phyloP scores from a whole-genome alignment of 2,113 vertebrate species.

The Anthoscopus minutus region DNA sequence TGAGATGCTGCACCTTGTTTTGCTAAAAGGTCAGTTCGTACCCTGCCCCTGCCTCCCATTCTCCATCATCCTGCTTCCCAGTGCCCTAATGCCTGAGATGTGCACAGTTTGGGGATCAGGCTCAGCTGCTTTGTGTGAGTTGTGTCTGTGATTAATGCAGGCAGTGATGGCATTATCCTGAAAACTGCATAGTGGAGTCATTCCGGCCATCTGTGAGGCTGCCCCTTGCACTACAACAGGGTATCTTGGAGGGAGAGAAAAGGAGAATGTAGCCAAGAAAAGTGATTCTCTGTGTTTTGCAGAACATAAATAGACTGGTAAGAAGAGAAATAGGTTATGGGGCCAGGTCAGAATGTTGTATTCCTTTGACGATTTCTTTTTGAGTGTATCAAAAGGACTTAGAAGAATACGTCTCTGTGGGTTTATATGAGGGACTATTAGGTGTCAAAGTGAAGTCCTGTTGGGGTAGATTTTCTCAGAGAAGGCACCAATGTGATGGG shows the following conservation, averaged over 20 bases:
- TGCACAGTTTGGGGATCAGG: not conserved
- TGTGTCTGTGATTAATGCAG: not conserved
- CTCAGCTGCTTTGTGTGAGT: not conserved
- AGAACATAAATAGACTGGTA: not conserved
- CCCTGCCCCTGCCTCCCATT: not conserved
- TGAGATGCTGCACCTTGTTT: not conserved
- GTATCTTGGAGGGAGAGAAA: not conserved
- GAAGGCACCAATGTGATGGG: not conserved
- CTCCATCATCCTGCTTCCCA: not conserved
- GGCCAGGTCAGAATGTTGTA: not conserved
- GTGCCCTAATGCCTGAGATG: not conserved
- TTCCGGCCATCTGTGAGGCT: not conserved
- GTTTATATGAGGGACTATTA: not conserved
- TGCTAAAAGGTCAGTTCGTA: not conserved
- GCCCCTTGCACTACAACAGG: not conserved
- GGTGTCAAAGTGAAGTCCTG: not conserved
- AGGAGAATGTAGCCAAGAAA: not conserved
- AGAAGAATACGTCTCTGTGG: not conserved
- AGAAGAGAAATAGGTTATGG: not conserved
- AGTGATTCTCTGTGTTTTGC: not conserved
- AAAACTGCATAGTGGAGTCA: not conserved
- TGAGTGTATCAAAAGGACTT: not conserved
- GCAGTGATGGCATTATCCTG: not conserved
- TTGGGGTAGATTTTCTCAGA: not conserved
- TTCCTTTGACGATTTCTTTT: not conserved